Percentiles rank a stretch among this genome's conserved stretches.
Conservation (phyloP, 2,888 invertebrate species). For the Tachina grossa region DNA sequence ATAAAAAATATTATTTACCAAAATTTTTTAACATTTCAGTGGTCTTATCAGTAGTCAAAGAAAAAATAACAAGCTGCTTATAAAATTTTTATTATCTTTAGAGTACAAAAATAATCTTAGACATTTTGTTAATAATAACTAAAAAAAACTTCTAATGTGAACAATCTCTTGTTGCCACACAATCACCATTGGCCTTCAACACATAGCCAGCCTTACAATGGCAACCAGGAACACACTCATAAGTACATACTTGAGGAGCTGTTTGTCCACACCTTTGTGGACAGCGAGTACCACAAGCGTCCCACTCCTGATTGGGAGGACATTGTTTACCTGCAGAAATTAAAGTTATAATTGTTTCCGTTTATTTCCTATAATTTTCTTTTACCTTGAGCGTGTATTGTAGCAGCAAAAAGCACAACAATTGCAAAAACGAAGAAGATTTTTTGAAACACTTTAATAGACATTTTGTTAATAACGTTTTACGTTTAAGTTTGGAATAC, state of each 20-base stretch:
- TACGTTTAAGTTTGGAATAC: not conserved
- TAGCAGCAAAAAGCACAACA: conserved; percentile 5
- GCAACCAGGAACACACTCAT: conserved; percentile 64
- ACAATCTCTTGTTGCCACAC: conserved; percentile 56
- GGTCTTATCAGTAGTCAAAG: too few species aligned
- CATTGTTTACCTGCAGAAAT: conserved; percentile 16
- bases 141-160: not conserved
- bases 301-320: conserved; percentile 55
- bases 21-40: too few species aligned
- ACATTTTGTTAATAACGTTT: conserved; percentile 21
- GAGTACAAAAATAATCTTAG: too few species aligned
- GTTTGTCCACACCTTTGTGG: conserved; percentile 51
- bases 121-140: too few species aligned
- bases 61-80: too few species aligned
- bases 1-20: too few species aligned
- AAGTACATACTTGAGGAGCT: conserved; percentile 39
- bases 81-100: too few species aligned
- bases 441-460: conserved; percentile 51
- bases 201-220: conserved; percentile 60
- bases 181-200: conserved; percentile 36
- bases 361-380: too few species aligned
- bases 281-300: conserved; percentile 63
- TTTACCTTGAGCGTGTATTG: conserved; percentile 37
- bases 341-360: not conserved
- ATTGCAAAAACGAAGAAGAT: conserved; percentile 43